Evolutionary conservation across 2,797 vertebrate species (phyloP).

Genomic region (Macropus fuliginosus): DNA sequence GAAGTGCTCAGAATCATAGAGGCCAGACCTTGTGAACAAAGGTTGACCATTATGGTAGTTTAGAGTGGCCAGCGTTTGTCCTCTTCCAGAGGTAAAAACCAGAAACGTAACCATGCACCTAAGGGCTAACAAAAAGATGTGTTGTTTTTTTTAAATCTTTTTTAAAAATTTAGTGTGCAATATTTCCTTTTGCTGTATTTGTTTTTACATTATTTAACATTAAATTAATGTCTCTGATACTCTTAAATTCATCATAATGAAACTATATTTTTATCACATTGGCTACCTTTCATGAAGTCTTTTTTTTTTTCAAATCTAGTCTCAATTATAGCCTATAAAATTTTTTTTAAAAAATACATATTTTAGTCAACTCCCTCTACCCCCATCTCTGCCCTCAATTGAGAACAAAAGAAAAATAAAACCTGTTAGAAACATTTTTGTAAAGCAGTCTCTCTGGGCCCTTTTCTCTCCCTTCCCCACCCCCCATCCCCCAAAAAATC

Average conservation of each 20-base stretch:
- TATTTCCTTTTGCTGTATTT: not conserved
- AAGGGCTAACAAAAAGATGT: not conserved
- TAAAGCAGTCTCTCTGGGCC: not conserved
- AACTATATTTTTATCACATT: not conserved
- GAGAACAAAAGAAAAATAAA: not conserved
- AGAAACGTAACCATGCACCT: constrained; percentile 9
- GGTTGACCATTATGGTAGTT: not conserved
- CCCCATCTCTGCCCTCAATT: not conserved
- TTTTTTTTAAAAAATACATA: not conserved
- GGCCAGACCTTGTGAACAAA: not conserved
- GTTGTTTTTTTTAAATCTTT: too few relatives aligned
- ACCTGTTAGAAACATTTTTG: not conserved
- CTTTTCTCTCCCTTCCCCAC: not conserved
- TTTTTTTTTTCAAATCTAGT: not conserved
- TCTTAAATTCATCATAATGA: not conserved
- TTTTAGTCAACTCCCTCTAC: not conserved
- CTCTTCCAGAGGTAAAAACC: constrained; percentile 27
- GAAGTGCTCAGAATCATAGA: not conserved
- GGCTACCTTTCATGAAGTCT: not conserved
- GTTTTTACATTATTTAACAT: not conserved
- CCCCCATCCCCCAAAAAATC: not conserved
- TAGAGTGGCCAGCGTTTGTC: not conserved
- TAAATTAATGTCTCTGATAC: not conserved
- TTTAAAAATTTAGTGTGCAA: not conserved
- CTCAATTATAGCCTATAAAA: not conserved